Evolutionary conservation across 2,797 vertebrate species (phyloP), one percentile per base, ranked within the genome.

Genomic region (Morus bassanus): DNA sequence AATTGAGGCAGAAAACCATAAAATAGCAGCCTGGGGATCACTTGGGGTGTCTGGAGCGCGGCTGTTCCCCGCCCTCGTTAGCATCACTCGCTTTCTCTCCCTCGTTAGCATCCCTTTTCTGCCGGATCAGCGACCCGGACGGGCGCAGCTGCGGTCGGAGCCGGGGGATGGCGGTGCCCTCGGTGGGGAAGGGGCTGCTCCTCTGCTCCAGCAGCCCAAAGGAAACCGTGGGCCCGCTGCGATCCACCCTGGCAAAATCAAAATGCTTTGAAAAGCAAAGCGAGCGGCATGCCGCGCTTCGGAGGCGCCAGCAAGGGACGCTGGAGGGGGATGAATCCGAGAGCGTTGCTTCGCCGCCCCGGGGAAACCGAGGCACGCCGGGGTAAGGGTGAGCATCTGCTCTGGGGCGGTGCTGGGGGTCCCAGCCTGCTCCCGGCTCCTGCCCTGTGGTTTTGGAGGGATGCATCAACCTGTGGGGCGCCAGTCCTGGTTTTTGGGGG

Each of bases 281-380:
- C 2, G 23, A 70, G 53, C 6, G 1, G 41, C 1, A 0, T 15
- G 45, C 37, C 25, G 51, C 45, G 65, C 43, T 64, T 12, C 3
- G 5, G 2, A 2, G 80, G 37, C 19, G 14, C 7, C 85, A 21
- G 24, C 2, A 14, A 57, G 25, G 13, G 15, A 7, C 1, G 9
- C 4, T 3, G 64, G 48, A 7, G 18, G 28, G 27, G 39, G 35
- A 6, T 9, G 67, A 60, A 64, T 9, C 33, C 21, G 35, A 39
- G 23, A 70, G 27, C 43, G 11, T 11, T 1, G 0, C 18, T 53
- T 16, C 6, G 1, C 5, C 0, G 2, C 7, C 7, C 2, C 1
- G 2, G 73, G 73, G 86, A 91, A 95, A 81, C 85, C 56, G 93
- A 93, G 92, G 88, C 88, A 93, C 2, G 0, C 18, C 10, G 41